Evolutionary conservation across 2,888 invertebrate species (phyloP).

Genomic region (Drosophila pseudotakahashii): DNA sequence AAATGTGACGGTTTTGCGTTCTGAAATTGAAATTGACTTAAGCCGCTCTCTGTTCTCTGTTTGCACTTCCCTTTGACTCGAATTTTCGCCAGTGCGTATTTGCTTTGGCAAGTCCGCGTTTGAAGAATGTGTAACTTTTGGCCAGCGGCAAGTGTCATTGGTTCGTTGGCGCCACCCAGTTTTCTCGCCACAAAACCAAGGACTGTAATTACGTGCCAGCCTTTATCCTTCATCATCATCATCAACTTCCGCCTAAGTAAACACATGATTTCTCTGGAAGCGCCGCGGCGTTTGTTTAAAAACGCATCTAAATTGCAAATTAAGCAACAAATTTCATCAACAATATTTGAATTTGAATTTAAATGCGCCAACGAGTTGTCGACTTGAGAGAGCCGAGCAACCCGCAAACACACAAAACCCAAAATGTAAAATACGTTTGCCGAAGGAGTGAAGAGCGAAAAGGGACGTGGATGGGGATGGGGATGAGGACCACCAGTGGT

Average conservation of each 20-base stretch:
- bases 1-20: conserved; percentile 58
- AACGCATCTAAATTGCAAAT: conserved; percentile 80
- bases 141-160: conserved; percentile 43
- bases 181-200: conserved; percentile 4
- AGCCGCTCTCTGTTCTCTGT: conserved; percentile 46
- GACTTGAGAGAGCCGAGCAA: conserved; percentile 19
- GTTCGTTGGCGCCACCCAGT: conserved; percentile 14
- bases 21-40: conserved; percentile 63
- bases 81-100: conserved; percentile 32
- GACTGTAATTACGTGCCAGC: conserved; percentile 38
- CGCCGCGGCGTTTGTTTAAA: conserved; percentile 69
- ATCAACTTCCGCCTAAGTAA: conserved; percentile 75
- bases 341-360: conserved; percentile 81
- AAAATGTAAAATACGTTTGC: conserved; percentile 76
- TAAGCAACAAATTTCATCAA: conserved; percentile 81
- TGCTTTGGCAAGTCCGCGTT: conserved; percentile 12
- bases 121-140: conserved; percentile 26
- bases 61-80: conserved; percentile 58
- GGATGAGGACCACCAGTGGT: neutral
- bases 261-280: conserved; percentile 68
- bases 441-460: conserved; percentile 27
- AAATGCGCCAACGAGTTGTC: conserved; percentile 65
- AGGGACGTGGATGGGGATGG: conserved; percentile 1
- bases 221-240: conserved; percentile 18
- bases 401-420: conserved; percentile 62